A percentile compares a stretch with the other conserved stretches of the same genome.
phyloP scores from a whole-genome alignment of 2,888 invertebrate genomes.

The Eupeodes latifasciatus region DNA sequence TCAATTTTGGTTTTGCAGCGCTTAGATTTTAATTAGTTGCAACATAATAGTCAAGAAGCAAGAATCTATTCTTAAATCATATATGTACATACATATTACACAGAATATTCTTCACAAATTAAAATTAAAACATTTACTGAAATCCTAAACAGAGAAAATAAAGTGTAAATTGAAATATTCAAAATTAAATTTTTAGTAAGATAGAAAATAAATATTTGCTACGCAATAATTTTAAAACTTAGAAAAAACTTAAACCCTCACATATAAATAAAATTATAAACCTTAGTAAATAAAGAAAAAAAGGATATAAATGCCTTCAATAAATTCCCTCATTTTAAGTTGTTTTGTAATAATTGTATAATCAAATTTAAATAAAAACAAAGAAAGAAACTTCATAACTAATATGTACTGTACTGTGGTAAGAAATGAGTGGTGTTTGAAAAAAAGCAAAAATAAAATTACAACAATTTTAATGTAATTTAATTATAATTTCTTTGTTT shows the following conservation, averaged over 20 bases:
- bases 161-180: not conserved
- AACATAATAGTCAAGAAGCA: too few species aligned
- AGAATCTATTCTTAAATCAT: too few species aligned
- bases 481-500: slow-evolving; percentile 30
- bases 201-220: not conserved
- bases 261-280: not conserved
- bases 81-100: too few species aligned
- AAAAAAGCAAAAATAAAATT: slow-evolving; percentile 18
- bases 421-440: slow-evolving; percentile 55
- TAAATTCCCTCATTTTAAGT: slow-evolving; percentile 65
- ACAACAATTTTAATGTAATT: not conserved
- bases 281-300: not conserved
- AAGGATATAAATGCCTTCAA: not conserved
- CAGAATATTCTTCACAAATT: too few species aligned
- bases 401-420: slow-evolving; percentile 39
- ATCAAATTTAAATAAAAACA: slow-evolving; percentile 23
- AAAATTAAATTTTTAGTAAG: not conserved
- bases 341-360: slow-evolving; percentile 54
- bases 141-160: not conserved
- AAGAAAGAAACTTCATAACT: slow-evolving; percentile 12
- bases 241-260: not conserved
- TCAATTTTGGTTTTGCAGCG: too few species aligned
- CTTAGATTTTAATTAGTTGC: too few species aligned
- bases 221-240: not conserved
- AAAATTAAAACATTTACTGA: not conserved